Percentiles rank a stretch among this genome's conserved stretches.
These are phyloP conservation scores for Archips xylosteana DNA, from an alignment of 2,888 invertebrate species.

Conservation along the genomic window DNA sequence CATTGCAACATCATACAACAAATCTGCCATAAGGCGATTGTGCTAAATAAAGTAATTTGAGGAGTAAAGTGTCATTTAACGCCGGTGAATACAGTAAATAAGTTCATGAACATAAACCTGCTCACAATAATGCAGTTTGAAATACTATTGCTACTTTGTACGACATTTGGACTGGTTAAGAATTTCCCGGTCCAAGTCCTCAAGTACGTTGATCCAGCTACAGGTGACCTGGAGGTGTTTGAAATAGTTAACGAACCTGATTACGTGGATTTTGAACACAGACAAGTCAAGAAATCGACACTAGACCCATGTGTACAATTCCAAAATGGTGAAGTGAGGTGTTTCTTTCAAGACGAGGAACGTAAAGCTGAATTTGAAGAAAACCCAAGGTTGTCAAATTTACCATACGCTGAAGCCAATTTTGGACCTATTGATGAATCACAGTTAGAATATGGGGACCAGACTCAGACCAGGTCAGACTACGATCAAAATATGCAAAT, in stretches of 20 bases:
- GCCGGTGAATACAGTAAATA: neutral
- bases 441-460: neutral
- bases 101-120: conserved; percentile 13
- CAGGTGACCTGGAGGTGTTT: conserved; percentile 10
- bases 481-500: conserved; percentile 6
- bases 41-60: conserved; percentile 28
- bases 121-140: conserved; percentile 22
- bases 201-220: conserved; percentile 28
- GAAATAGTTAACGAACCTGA: conserved; percentile 23
- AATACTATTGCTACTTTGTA: conserved; percentile 19
- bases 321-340: conserved; percentile 32
- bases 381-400: neutral
- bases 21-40: neutral
- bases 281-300: conserved; percentile 12
- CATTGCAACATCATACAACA: conserved; percentile 15
- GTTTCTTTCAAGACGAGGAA: conserved; percentile 12
- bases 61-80: conserved; percentile 28
- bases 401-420: neutral
- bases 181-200: conserved; percentile 15
- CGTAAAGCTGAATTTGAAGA: conserved; percentile 2
- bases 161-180: conserved; percentile 8
- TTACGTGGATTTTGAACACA: conserved; percentile 1
- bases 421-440: conserved; percentile 2
- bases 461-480: neutral
- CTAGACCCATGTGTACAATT: conserved; percentile 16